Base-by-base conservation (phyloP, 2,888 invertebrate genomes). In the Cheilosia vernalis region DNA sequence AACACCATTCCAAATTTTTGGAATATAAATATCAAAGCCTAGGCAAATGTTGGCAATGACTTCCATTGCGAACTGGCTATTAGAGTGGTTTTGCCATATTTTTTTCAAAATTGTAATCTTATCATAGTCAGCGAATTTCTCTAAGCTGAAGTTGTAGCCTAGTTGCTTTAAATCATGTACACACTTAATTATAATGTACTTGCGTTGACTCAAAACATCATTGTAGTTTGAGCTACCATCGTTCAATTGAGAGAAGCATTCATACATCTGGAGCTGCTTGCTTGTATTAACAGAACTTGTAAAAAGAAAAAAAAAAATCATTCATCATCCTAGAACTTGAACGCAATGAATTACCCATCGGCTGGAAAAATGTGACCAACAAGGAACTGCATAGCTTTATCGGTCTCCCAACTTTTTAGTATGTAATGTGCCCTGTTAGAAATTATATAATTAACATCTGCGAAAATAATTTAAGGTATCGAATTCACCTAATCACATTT, bases 1-100 rank as follows among this genome's bases (percentile, higher is more conserved):
- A 42, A 92, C 90, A 15, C 91, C 91, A 87, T 92, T 92, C 92
- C 92, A 92, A 55, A 92, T 91, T 87, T 90, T 90, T 0, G 92
- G 88, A 24, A 90, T 83, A 64, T 90, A 89, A 69, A 92, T 90
- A 70, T 92, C 89, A 66, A 90, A 92, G 15, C 92, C 91, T 3
- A 92, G 83, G 49, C 92, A 92, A 77, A 92, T 92, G 70, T 91
- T 89, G 0, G 90, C 89, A 87, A 92, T 90, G 3, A 91, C 90
- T 87, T 90, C 90, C 44, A 92, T 84, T 4, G 91, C 90, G 13
- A 90, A 88, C 0, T 89, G 87, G 87, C 90, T 92, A 49, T 89
- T 90, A 2, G 90, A 89, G 85, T 91, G 91, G 7, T 89, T 89
- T 70, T 90, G 89, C 92, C 92, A 92, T 40, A 92, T 87, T 69